phyloP scores from a whole-genome alignment of 2,113 vertebrate genomes.

The Hyperopisus bebe region DNA sequence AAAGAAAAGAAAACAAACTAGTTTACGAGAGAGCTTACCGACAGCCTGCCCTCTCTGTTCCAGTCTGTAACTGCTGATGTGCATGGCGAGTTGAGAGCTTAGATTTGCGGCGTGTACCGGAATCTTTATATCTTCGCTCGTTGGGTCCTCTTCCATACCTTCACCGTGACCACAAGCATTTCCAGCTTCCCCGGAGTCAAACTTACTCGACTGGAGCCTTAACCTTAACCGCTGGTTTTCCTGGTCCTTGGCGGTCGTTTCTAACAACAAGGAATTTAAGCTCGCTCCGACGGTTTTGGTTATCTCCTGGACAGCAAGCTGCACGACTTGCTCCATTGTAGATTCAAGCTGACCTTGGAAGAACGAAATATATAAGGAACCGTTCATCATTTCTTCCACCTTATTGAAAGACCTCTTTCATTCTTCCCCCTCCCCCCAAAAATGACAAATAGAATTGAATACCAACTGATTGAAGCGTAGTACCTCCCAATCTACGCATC shows the following conservation, averaged over 20 bases:
- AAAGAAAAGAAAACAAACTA: not conserved
- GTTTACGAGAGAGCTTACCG: constrained; percentile 45
- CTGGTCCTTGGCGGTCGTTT: constrained; percentile 60
- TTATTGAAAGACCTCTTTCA: constrained; percentile 48
- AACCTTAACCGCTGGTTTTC: constrained; percentile 57
- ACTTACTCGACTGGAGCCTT: constrained; percentile 49
- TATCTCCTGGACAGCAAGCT: constrained; percentile 68
- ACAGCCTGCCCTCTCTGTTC: constrained; percentile 59
- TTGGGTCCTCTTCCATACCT: constrained; percentile 27
- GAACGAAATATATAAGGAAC: constrained; percentile 67
- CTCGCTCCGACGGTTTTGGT: constrained; percentile 60
- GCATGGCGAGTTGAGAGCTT: constrained; percentile 28
- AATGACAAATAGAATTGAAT: constrained; percentile 29
- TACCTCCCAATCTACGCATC: constrained; percentile 34
- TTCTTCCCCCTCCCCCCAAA: constrained; percentile 37
- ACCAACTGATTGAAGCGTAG: constrained; percentile 32
- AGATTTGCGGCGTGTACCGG: constrained; percentile 40
- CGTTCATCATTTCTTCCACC: constrained; percentile 59
- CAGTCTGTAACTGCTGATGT: constrained; percentile 49
- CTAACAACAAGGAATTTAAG: constrained; percentile 62
- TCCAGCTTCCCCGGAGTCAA: constrained; percentile 13
- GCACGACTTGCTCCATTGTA: constrained; percentile 67
- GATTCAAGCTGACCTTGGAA: constrained; percentile 72
- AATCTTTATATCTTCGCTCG: constrained; percentile 43
- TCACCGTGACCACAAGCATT: constrained; percentile 6